Percentiles rank a stretch among this genome's conserved stretches.
phyloP scores from a whole-genome alignment of 2,797 vertebrate species.

The Fistularia commersonii region DNA sequence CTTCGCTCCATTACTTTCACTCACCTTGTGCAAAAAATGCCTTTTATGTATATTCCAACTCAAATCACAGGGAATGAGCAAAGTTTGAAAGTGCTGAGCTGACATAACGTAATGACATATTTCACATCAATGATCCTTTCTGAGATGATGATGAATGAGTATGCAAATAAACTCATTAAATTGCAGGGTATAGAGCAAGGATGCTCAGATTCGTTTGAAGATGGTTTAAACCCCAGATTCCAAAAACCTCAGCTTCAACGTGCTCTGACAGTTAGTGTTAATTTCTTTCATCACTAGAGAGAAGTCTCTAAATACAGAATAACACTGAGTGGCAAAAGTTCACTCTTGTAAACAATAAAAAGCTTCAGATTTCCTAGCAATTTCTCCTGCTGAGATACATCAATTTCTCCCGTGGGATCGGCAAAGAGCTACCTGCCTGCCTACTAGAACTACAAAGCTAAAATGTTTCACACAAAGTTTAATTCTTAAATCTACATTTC shows the following conservation, averaged over 20 bases:
- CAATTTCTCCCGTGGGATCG: too few relatives aligned
- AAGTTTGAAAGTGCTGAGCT: constrained; percentile 51
- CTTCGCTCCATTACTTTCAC: constrained; percentile 6
- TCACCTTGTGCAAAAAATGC: constrained; percentile 12
- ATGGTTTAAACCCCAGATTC: constrained; percentile 16
- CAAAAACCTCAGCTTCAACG: constrained; percentile 12
- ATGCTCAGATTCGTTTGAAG: constrained; percentile 29
- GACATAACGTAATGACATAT: constrained; percentile 40
- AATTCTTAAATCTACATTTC: too few relatives aligned
- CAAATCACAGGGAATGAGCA: constrained; percentile 22
- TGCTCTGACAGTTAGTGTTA: background rate
- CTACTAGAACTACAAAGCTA: too few relatives aligned
- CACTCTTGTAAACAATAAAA: too few relatives aligned
- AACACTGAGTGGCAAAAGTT: too few relatives aligned
- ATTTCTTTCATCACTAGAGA: background rate
- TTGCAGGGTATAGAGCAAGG: constrained; percentile 14
- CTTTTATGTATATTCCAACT: constrained; percentile 46
- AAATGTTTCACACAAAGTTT: too few relatives aligned
- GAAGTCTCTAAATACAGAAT: constrained; percentile 6
- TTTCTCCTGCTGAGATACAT: too few relatives aligned
- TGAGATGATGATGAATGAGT: constrained; percentile 43
- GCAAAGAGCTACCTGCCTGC: too few relatives aligned
- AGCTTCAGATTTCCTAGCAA: too few relatives aligned
- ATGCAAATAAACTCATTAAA: constrained; percentile 53
- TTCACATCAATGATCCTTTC: constrained; percentile 42